Conservation (phyloP, 2,113 vertebrate genomes). For the Anarrhichthys ocellatus region DNA sequence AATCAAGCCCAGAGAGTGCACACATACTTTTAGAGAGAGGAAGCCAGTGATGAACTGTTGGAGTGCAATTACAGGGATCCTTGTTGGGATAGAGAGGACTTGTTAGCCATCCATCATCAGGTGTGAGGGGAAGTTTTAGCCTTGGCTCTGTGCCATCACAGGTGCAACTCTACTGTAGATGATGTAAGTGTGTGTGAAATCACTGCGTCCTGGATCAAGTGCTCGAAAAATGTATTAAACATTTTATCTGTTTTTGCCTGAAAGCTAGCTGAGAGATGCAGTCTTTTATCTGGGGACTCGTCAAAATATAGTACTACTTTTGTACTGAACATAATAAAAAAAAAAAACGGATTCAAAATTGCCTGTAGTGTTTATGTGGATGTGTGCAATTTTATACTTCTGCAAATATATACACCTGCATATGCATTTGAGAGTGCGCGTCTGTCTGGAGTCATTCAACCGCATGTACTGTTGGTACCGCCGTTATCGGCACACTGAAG, state of each 20-base stretch:
- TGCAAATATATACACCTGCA: neutral
- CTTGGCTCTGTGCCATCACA: slow-evolving; percentile 43
- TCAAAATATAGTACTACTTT: neutral
- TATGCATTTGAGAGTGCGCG: neutral
- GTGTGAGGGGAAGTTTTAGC: slow-evolving; percentile 47
- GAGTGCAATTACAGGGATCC: slow-evolving; percentile 47
- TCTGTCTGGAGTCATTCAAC: neutral
- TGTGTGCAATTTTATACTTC: neutral
- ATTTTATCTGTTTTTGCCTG: neutral
- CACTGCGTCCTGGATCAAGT: slow-evolving; percentile 35
- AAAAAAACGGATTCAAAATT: neutral
- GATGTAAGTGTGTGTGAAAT: slow-evolving; percentile 37
- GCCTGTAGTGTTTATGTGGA: neutral
- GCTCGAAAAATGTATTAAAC: neutral
- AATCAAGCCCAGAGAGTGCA: slow-evolving; percentile 42
- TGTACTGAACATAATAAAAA: neutral
- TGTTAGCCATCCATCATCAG: slow-evolving; percentile 57
- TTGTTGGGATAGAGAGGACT: slow-evolving; percentile 36
- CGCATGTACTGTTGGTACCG: neutral
- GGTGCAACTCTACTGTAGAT: slow-evolving; percentile 37
- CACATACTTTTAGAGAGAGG: slow-evolving; percentile 34
- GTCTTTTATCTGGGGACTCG: neutral
- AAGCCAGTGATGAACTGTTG: slow-evolving; percentile 51
- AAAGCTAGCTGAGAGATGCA: neutral
- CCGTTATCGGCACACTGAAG: slow-evolving; percentile 38